Conservation (phyloP, 2,888 invertebrate genomes). For the Bellardia pandia region DNA sequence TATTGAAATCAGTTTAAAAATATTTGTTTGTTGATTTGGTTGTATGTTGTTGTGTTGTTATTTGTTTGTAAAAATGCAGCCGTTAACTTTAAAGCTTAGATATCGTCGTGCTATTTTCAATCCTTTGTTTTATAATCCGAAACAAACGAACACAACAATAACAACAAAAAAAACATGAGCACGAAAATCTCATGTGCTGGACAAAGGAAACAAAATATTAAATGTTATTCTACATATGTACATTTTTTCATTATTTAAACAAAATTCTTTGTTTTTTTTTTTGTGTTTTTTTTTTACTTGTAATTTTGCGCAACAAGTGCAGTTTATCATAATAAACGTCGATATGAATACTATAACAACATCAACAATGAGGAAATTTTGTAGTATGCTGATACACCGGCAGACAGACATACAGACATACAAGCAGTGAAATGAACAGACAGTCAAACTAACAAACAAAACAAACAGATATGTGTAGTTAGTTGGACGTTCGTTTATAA, state of each 20-base stretch:
- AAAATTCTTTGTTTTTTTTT: conserved; percentile 44
- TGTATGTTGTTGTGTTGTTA: conserved; percentile 29
- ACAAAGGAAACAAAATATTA: conserved; percentile 68
- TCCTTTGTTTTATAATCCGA: conserved; percentile 61
- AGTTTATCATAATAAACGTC: conserved; percentile 54
- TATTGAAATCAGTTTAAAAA: conserved; percentile 28
- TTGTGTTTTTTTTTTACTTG: conserved; percentile 11
- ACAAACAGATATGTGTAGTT: conserved; percentile 31
- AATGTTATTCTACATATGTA: conserved; percentile 58
- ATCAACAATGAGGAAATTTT: conserved; percentile 24
- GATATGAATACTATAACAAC: conserved; percentile 1
- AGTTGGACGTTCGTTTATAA: conserved; percentile 29
- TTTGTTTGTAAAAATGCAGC: conserved; percentile 57
- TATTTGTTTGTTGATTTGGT: conserved; percentile 34
- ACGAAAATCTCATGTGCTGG: conserved; percentile 64
- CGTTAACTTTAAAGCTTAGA: conserved; percentile 59
- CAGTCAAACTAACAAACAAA: neutral
- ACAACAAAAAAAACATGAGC: conserved; percentile 52
- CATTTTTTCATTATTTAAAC: conserved; percentile 52
- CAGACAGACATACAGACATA: neutral
- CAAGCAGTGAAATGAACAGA: neutral
- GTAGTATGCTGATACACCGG: conserved; percentile 12
- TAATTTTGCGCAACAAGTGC: conserved; percentile 63
- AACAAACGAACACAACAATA: conserved; percentile 1
- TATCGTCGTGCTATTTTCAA: conserved; percentile 62